Evolutionary conservation across 2,113 vertebrate species (phyloP), one percentile per base, ranked within the genome.

Genomic region (Hoplias malabaricus): DNA sequence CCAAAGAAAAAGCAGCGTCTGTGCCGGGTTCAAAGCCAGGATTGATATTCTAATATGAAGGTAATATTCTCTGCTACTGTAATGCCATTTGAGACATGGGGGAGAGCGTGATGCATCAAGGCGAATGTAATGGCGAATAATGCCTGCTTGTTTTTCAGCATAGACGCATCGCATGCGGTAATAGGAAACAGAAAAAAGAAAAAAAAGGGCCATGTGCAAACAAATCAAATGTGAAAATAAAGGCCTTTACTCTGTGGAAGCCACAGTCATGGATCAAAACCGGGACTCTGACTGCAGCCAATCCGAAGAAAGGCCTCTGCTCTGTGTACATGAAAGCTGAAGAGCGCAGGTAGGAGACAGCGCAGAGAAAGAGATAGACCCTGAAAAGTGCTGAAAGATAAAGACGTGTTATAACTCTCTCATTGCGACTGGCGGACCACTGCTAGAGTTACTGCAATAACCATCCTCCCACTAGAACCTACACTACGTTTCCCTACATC

Each of bases 31-130:
- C 40, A 56, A 54, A 56, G 23, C 23, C 25, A 40, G 31, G 33
- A 75, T 29, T 75, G 43, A 40, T 66, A 65, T 65, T 65, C 33
- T 65, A 75, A 74, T 74, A 62, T 33, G 21, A 5, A 61, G 29
- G 25, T 74, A 62, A 48, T 74, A 74, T 63, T 73, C 27, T 61
- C 27, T 7, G 8, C 29, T 33, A 61, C 13, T 43, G 54, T 61
- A 73, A 29, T 73, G 38, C 36, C 53, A 61, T 43, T 73, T 6
- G 6, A 33, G 56, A 48, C n/a, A 6, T 46, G 56, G 19, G 25
- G n/a, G 5, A 61, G 34, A 4, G 56, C 33, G 71, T 73, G 33
- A 38, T 54, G 70, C 38, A 40, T 27, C 50, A 54, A 36, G 69
- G 69, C 69, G 25, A 5, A 21, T 7, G 13, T 36, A 70, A 71